Evolutionary conservation across 1,140 invertebrate genomes (phyloP).

Genomic region (Drosophila arizonae): DNA sequence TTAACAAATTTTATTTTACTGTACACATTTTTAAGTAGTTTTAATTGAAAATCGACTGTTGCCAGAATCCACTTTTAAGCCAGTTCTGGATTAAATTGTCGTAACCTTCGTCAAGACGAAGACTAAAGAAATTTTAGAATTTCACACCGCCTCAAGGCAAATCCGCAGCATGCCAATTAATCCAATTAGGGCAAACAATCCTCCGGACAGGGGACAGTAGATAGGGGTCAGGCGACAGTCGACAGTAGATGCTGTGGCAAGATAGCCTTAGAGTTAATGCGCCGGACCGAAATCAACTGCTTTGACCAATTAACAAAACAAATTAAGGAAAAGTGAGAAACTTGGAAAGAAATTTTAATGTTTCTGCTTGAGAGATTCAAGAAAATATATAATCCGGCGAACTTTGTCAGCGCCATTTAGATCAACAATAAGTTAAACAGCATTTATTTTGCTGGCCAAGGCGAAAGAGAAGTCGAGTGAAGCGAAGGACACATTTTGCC

Average conservation of each 20-base stretch:
- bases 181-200: conserved; percentile 44
- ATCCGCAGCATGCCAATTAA: conserved; percentile 41
- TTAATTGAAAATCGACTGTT: too few species aligned
- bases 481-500: conserved; percentile 48
- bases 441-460: conserved; percentile 22
- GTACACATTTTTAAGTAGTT: too few species aligned
- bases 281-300: conserved; percentile 29
- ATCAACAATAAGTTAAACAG: conserved; percentile 60
- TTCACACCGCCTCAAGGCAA: conserved; percentile 26
- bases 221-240: not conserved
- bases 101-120: not conserved
- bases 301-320: conserved; percentile 42
- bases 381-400: conserved; percentile 22
- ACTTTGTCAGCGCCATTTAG: conserved; percentile 40
- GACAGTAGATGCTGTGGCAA: not conserved
- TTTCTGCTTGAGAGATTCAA: not conserved
- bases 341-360: conserved; percentile 10
- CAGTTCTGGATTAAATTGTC: not conserved
- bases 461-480: conserved; percentile 4
- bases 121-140: conserved; percentile 6
- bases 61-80: not conserved
- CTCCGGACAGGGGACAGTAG: not conserved
- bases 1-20: too few species aligned
- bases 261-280: conserved; percentile 13
- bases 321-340: not conserved